Base-by-base conservation (phyloP, 2,113 vertebrate species). In the Pangasianodon hypophthalmus region DNA sequence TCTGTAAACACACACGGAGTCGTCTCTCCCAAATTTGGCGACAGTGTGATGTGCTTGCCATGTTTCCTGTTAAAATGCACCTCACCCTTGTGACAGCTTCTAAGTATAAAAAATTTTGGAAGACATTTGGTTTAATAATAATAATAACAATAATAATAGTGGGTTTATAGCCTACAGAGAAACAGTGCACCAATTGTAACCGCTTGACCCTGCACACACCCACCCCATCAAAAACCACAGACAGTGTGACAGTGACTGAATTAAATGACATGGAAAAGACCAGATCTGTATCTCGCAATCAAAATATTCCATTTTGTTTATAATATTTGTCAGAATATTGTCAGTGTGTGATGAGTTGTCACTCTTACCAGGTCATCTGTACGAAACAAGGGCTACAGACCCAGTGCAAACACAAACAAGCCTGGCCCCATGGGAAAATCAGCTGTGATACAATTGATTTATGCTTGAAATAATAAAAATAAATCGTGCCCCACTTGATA, bases 401-500 rank as follows among this genome's bases (percentile, higher is more conserved):
- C 79, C 84, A 37, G 26, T 82, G 18, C 88, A 79, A 83, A 86
- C 88, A 50, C 26, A 88, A 90, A 50, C 60, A 84, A 8, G 44
- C 32, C 50, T 60, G 85, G 52, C 56, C 80, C 37, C 37, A 67
- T 50, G 81, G 62, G 52, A 50, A 90, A 37, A 90, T 26, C 13
- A 26, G 58, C 48, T 18, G 26, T 56, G 60, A 82, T 77, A n/a
- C 56, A 62, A 75, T 75, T 85, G 81, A 90, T 90, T 92, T 71
- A 81, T 26, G 50, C 37, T 60, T n/a, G 50, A 83, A 90, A 92
- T 52, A 80, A 89, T 85, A 77, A 52, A 90, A 56, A 87, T 75
- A 67, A 87, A 58, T 91, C 58, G 37, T 88, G 52, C 80, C 62
- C 80, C 86, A 48, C 75, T 86, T 73, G 58, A 88, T 16, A 50